Percentiles rank a stretch among this genome's conserved stretches.
phyloP scores from a whole-genome alignment of 2,797 vertebrate genomes.

The Bucorvus abyssinicus region DNA sequence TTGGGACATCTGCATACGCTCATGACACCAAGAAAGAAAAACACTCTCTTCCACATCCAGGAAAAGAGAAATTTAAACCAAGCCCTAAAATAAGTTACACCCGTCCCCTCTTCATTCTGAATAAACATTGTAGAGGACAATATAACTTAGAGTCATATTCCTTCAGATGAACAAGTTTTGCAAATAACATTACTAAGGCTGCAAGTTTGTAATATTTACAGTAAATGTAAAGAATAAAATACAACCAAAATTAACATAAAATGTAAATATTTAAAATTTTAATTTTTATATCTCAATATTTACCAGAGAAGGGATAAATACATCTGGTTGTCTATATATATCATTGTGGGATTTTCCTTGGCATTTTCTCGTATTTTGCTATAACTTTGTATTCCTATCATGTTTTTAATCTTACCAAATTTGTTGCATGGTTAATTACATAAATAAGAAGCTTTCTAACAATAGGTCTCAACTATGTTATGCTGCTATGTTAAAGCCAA shows the following conservation, averaged over 20 bases:
- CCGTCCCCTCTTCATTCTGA: neutral
- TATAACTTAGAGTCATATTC: neutral
- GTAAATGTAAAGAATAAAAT: neutral
- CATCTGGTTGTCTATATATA: neutral
- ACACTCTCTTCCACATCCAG: neutral
- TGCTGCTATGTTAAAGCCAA: neutral
- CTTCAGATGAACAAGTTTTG: neutral
- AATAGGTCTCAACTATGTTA: neutral
- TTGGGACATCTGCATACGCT: neutral
- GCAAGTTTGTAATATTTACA: neutral
- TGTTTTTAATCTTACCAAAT: neutral
- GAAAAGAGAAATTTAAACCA: neutral
- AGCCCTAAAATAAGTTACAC: neutral
- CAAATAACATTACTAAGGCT: neutral
- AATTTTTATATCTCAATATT: neutral
- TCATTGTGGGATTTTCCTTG: neutral
- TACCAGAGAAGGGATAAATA: neutral
- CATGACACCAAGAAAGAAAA: neutral
- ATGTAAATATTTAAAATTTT: neutral
- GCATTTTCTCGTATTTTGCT: neutral
- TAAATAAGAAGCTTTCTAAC: neutral
- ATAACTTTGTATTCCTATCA: neutral
- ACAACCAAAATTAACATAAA: neutral
- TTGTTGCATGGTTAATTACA: neutral
- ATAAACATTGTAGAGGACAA: neutral